These are phyloP conservation scores for Agelastica alni DNA, from an alignment of 2,888 invertebrate genomes.

Conservation along the genomic window DNA sequence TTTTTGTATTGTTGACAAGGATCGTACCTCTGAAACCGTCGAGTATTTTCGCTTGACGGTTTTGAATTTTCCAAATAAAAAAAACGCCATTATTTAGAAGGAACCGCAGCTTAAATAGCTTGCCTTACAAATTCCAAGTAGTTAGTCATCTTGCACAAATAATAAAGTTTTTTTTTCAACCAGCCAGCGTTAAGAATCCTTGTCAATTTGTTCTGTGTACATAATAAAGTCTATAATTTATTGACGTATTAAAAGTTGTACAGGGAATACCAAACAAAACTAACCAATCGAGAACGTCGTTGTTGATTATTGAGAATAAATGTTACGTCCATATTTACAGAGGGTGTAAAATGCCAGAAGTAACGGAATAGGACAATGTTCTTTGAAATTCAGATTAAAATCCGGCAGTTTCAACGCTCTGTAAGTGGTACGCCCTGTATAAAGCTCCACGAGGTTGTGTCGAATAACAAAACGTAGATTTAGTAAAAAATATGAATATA, in stretches of 20 bases:
- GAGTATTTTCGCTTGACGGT: too few species aligned
- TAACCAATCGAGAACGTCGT: conserved; percentile 13
- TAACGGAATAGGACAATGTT: too few species aligned
- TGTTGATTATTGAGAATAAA: neutral
- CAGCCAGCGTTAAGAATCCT: conserved; percentile 37
- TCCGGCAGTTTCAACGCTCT: too few species aligned
- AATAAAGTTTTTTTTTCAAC: too few species aligned
- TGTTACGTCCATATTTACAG: neutral
- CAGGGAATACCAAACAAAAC: conserved; percentile 1
- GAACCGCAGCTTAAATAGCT: too few species aligned
- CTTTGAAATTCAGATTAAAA: too few species aligned
- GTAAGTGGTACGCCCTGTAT: conserved; percentile 14
- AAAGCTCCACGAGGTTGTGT: conserved; percentile 44
- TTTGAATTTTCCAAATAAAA: too few species aligned
- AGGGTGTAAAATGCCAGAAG: too few species aligned
- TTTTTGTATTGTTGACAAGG: conserved; percentile 14
- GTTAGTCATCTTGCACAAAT: conserved; percentile 15
- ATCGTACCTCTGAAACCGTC: neutral
- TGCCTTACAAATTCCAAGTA: too few species aligned
- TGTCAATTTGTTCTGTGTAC: conserved; percentile 40
- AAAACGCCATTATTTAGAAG: too few species aligned
- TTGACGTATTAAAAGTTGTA: too few species aligned
- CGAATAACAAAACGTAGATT: conserved; percentile 31
- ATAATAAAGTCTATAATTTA: conserved; percentile 17
- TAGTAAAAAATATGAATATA: conserved; percentile 21